Conservation (phyloP, 1,140 invertebrate species). For the Nixonia krombeini region DNA sequence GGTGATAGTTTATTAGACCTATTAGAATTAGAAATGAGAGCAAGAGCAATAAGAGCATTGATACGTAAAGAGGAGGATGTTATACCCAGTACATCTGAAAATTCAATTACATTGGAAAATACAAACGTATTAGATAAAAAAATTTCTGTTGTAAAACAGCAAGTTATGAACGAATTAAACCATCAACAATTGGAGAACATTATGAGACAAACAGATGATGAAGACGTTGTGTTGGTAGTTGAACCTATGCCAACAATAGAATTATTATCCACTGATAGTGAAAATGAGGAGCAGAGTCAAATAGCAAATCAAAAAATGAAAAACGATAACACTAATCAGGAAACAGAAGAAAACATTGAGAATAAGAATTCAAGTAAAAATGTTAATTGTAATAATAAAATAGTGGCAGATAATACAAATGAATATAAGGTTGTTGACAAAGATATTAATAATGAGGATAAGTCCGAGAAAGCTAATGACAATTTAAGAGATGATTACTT, state of each 20-base stretch:
- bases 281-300: constrained; percentile 46
- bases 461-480: constrained; percentile 16
- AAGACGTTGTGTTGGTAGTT: constrained; percentile 67
- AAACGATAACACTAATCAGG: constrained; percentile 26
- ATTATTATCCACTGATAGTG: constrained; percentile 64
- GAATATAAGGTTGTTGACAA: constrained; percentile 1
- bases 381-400: background rate
- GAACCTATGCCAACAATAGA: constrained; percentile 66
- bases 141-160: constrained; percentile 50
- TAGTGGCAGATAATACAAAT: background rate
- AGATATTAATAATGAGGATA: constrained; percentile 16
- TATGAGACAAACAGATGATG: constrained; percentile 58
- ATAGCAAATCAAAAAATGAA: constrained; percentile 47
- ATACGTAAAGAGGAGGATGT: constrained; percentile 70
- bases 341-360: background rate
- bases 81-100: constrained; percentile 30
- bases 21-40: constrained; percentile 73
- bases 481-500: constrained; percentile 8
- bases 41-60: constrained; percentile 71
- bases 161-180: constrained; percentile 34
- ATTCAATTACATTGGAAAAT: constrained; percentile 22
- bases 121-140: constrained; percentile 35
- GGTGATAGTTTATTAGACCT: constrained; percentile 72
- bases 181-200: constrained; percentile 33
- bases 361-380: constrained; percentile 8